Conservation (phyloP, 2,113 vertebrate genomes). For the Oceanodroma tethys region DNA sequence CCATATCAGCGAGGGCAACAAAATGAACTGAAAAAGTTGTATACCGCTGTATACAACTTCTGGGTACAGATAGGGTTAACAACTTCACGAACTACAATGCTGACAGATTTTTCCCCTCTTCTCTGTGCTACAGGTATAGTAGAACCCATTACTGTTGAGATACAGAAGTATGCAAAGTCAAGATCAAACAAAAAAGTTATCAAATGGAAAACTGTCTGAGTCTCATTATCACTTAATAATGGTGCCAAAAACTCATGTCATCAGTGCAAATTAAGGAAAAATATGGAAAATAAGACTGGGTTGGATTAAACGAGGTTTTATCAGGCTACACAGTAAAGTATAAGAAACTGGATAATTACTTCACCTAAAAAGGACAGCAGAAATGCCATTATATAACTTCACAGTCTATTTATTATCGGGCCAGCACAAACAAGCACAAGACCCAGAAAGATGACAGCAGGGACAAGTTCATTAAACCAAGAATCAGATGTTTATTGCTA, state of each 20-base stretch:
- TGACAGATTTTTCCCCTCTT: neutral
- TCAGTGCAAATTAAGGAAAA: conserved; percentile 15
- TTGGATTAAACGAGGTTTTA: neutral
- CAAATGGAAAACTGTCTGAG: neutral
- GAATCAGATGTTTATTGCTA: neutral
- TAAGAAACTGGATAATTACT: conserved; percentile 21
- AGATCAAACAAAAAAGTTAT: conserved; percentile 52
- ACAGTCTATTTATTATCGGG: neutral
- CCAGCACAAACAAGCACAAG: conserved; percentile 13
- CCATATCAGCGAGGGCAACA: neutral
- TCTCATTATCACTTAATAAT: conserved; percentile 62
- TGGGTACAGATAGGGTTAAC: neutral
- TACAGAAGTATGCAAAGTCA: neutral
- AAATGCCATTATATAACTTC: neutral
- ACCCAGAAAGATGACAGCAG: neutral
- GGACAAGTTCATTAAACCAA: neutral
- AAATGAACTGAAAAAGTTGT: neutral
- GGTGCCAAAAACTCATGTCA: conserved; percentile 21
- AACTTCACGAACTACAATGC: neutral
- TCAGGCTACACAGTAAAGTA: neutral
- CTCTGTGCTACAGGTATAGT: neutral
- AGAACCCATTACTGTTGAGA: neutral
- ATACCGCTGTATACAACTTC: neutral
- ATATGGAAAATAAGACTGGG: neutral
- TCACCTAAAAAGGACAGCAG: neutral